These are phyloP conservation scores for Drosophila quasianomalipes DNA, from an alignment of 2,888 invertebrate genomes.

Conservation along the genomic window DNA sequence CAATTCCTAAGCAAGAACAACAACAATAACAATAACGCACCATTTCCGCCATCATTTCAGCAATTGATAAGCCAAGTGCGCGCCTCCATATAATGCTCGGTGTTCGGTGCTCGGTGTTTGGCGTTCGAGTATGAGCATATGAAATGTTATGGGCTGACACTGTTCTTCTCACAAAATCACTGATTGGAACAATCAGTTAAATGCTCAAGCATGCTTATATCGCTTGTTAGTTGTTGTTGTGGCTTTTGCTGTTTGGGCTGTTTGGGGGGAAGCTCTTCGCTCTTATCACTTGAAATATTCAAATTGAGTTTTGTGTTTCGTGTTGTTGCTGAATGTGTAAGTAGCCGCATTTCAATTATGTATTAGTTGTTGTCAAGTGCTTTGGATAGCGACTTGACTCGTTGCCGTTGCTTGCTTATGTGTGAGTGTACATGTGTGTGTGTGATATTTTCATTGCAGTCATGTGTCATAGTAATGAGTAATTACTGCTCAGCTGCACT, in stretches of 20 bases:
- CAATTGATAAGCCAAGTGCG: slow-evolving; percentile 63
- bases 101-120: background rate
- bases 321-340: slow-evolving; percentile 57
- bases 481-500: slow-evolving; percentile 55
- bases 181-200: slow-evolving; percentile 81
- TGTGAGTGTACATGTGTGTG: slow-evolving; percentile 10
- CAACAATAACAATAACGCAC: slow-evolving; percentile 58
- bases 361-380: slow-evolving; percentile 70
- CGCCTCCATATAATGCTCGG: slow-evolving; percentile 38
- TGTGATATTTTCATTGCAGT: slow-evolving; percentile 28
- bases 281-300: slow-evolving; percentile 63
- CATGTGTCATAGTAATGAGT: slow-evolving; percentile 64
- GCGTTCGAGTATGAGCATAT: slow-evolving; percentile 35
- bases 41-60: slow-evolving; percentile 82
- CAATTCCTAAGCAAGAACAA: slow-evolving; percentile 28
- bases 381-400: slow-evolving; percentile 20
- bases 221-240: slow-evolving; percentile 28
- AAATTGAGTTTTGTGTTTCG: slow-evolving; percentile 57
- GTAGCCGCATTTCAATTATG: slow-evolving; percentile 72
- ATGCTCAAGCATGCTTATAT: slow-evolving; percentile 60
- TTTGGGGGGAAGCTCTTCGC: slow-evolving; percentile 31
- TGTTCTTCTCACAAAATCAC: slow-evolving; percentile 70
- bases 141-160: slow-evolving; percentile 63
- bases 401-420: background rate
- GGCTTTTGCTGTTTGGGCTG: slow-evolving; percentile 16